These are phyloP conservation scores for Heliconius eleuchia DNA, from an alignment of 1,140 invertebrate genomes.

Conservation along the genomic window DNA sequence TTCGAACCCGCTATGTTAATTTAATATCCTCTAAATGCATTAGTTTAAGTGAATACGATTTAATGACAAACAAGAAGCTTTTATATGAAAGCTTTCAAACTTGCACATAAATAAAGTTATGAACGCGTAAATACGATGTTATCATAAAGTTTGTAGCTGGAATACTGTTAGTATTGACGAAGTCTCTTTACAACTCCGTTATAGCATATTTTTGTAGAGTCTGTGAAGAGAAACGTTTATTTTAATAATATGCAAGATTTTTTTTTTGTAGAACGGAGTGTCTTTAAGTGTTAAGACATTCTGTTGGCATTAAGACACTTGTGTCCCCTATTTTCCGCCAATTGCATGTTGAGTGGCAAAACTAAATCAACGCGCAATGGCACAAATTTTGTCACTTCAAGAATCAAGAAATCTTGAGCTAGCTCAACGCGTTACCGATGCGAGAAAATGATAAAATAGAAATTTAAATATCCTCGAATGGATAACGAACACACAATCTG, in stretches of 20 bases:
- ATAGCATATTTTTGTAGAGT: not conserved
- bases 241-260: too few relatives aligned
- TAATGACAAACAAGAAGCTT: conserved; percentile 10
- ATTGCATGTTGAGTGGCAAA: not conserved
- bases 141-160: not conserved
- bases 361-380: too few relatives aligned
- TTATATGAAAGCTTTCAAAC: conserved; percentile 7
- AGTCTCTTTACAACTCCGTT: not conserved
- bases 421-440: too few relatives aligned
- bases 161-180: not conserved
- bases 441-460: too few relatives aligned
- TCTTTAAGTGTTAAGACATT: not conserved
- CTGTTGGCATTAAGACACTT: not conserved
- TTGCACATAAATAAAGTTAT: conserved; percentile 2
- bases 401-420: too few relatives aligned
- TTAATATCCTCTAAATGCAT: not conserved
- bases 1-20: not conserved
- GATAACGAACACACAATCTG: too few relatives aligned
- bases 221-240: too few relatives aligned
- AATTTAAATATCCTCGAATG: too few relatives aligned
- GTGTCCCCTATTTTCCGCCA: not conserved
- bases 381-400: too few relatives aligned
- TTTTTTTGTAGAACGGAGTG: too few relatives aligned
- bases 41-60: not conserved
- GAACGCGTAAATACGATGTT: not conserved